These are phyloP conservation scores for Trypoxylon attenuatum DNA, from an alignment of 2,888 invertebrate species.

Conservation along the genomic window DNA sequence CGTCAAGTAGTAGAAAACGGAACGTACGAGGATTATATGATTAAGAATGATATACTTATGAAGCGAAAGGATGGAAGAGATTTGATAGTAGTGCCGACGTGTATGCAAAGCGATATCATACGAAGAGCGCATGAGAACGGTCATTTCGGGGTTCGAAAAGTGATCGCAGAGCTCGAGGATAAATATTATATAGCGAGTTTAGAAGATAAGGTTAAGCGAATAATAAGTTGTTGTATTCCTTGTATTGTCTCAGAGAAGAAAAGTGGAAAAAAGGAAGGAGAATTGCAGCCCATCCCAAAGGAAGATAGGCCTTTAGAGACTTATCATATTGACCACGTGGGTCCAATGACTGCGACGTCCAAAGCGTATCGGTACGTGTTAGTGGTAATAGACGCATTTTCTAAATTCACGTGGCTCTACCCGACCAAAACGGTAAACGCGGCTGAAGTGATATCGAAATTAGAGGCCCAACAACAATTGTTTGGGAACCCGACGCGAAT, in stretches of 20 bases:
- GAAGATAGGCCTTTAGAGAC: background rate
- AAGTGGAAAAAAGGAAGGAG: background rate
- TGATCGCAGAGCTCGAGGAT: background rate
- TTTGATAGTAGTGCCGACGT: background rate
- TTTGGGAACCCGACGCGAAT: too few species aligned
- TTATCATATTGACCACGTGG: constrained; percentile 1
- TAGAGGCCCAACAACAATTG: too few species aligned
- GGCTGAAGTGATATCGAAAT: too few species aligned
- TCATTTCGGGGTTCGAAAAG: background rate
- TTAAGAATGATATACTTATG: background rate
- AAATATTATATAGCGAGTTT: background rate
- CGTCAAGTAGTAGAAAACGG: background rate
- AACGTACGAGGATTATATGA: background rate
- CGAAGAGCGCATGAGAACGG: background rate
- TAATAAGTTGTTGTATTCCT: background rate
- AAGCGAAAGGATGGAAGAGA: background rate
- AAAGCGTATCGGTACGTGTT: constrained; percentile 5
- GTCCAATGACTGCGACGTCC: background rate
- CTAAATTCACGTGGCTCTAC: too few species aligned
- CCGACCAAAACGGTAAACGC: too few species aligned
- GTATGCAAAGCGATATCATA: background rate
- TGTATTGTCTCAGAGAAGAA: background rate
- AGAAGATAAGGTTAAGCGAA: background rate
- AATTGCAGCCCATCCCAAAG: background rate
- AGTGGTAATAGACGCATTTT: background rate